Evolutionary conservation across 2,113 vertebrate genomes (phyloP), one percentile per base, ranked within the genome.

Genomic region (Nicator chloris): DNA sequence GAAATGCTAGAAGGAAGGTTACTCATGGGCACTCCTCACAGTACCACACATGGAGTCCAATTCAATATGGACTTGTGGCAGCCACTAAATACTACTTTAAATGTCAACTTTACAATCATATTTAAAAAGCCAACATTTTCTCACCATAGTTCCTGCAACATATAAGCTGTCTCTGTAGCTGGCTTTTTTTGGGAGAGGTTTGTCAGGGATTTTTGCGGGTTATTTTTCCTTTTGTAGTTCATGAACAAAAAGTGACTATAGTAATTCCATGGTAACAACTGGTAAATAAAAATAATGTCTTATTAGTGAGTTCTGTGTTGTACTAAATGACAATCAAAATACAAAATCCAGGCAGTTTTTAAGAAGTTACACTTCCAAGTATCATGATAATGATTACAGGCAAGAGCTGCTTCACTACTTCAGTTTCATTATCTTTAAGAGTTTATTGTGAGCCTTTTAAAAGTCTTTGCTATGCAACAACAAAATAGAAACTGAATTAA

Each of bases 401-500:
- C 21, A 88, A 80, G 63, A 92, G n/a, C 18, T 86, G 59, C 37
- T 85, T 71, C 66, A 87, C 37, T 68, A 69, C 72, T 92, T 89
- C 35, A 78, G 57, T 50, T 77, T 96, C 50, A 86, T 96, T 94
- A 94, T 68, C 66, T 80, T 47, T 44, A 88, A 59, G 80, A 82
- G 69, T 75, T 90, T 92, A 84, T 49, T 80, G 54, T 54, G 50
- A 95, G 15, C 35, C 47, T 82, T 86, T 86, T 77, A 61, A 69
- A 83, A 86, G 28, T 77, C 33, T 92, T 92, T 90, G 42, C 45
- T 53, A 50, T 54, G 42, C 42, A 90, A 83, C 50, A 68, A 39
- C 59, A 49, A 76, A 95, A 56, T 20, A 77, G 53, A 91, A 94
- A 89, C 27, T 47, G 64, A 88, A 91, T 85, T 94, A 97, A 77